A percentile compares a stretch with the other conserved stretches of the same genome.
Conservation (phyloP, 2,113 vertebrate species). For the Motacilla alba region DNA sequence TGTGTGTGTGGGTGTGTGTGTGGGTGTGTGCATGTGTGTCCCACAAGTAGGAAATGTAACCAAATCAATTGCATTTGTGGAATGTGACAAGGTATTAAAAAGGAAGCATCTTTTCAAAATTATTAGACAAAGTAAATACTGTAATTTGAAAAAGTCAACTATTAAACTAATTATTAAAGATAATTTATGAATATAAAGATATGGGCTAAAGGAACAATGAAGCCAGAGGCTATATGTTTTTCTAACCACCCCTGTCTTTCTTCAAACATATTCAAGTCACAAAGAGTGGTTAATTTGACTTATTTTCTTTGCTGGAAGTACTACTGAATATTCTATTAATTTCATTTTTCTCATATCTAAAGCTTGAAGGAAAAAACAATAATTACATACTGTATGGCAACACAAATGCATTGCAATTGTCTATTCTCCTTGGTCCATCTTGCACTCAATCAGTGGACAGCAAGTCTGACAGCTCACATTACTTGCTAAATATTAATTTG, state of each 20-base stretch:
- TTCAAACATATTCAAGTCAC: conserved; percentile 24
- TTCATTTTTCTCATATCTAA: background rate
- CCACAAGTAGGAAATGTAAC: background rate
- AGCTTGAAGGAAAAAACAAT: background rate
- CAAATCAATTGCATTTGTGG: background rate
- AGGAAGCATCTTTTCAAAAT: background rate
- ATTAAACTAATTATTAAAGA: no score
- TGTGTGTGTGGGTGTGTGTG: background rate
- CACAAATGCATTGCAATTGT: background rate
- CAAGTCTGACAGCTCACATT: background rate
- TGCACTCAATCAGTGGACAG: background rate
- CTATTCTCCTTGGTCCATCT: background rate
- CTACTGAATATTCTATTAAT: background rate
- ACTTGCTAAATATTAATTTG: background rate
- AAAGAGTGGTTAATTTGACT: conserved; percentile 32
- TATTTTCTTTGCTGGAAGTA: conserved; percentile 31
- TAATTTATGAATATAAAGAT: background rate
- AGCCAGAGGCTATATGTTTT: background rate
- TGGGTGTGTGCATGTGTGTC: no score
- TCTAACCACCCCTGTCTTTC: background rate
- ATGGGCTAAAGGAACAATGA: background rate
- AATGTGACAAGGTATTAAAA: background rate
- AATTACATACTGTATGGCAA: background rate
- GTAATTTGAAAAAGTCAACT: background rate
- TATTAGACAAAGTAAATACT: background rate